Base-by-base conservation (phyloP, 2,797 vertebrate genomes). In the Chiroxiphia lanceolata region DNA sequence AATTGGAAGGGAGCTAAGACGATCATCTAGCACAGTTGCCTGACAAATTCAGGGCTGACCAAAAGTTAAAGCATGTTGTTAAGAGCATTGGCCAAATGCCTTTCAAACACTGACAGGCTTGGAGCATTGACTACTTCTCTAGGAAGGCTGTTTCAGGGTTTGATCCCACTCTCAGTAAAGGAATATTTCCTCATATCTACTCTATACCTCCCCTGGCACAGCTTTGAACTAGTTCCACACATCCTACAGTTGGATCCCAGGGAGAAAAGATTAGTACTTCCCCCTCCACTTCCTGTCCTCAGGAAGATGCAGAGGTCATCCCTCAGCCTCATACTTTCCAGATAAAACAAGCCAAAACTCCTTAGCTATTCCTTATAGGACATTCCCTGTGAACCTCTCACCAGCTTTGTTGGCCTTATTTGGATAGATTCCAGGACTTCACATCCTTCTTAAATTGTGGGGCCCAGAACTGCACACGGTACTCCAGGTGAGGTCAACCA, bases 401-500 rank as follows among this genome's bases (percentile, higher is more conserved):
- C 9, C 8, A 47, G 26, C 3, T 53, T 64, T 51, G 15, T 53
- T 57, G 77, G 6, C 10, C 10, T 68, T 3, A 10, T 59, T 56
- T 44, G 23, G 27, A 53, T 4, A 6, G 9, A 31, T n/a, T 61
- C 4, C 36, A 53, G 36, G 31, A 51, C 6, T 71, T 45, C n/a
- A 44, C 8, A 65, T 40, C 21, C 3, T 25, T 29, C 23, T 44
- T 25, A 72, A n/a, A 23, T 8, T 42, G 44, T 47, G 10, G 22
- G 19, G 0, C 26, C 16, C 61, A 80, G 56, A 53, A 42, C 33
- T 42, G 33, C 17, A 3, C 23, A 9, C 3, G 0, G 1, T 9
- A 22, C 10, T 53, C 31, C 21, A n/a, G 20, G 4, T 34, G 63
- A 80, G 57, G n/a, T 4, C 3, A 6, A 50, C 4, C 40, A 75